phyloP scores from a whole-genome alignment of 1,140 invertebrate genomes.

The Prorops nasuta region DNA sequence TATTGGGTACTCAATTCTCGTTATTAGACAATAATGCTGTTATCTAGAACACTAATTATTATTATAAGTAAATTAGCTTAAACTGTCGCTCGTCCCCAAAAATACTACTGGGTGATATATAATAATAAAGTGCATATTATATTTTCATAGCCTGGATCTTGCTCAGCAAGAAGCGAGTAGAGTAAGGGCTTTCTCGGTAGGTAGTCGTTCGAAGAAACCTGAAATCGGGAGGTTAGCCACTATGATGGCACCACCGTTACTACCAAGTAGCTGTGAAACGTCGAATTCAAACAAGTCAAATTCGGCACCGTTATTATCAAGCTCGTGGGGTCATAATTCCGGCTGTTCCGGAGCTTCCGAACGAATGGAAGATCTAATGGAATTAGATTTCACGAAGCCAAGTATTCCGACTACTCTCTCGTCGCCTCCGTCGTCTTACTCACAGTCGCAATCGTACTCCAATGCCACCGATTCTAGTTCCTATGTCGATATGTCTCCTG shows the following conservation, averaged over 20 bases:
- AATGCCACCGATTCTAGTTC: constrained; percentile 56
- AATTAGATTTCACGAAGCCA: constrained; percentile 71
- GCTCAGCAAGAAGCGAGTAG: constrained; percentile 52
- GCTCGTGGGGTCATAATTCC: constrained; percentile 62
- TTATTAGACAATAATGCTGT: constrained; percentile 1
- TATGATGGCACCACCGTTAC: constrained; percentile 62
- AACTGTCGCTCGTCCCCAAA: too few species aligned
- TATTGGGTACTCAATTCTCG: background rate
- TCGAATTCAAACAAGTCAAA: constrained; percentile 50
- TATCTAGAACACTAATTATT: background rate
- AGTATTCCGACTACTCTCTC: constrained; percentile 39
- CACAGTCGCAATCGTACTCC: constrained; percentile 42
- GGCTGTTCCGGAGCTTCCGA: constrained; percentile 53
- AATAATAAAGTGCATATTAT: background rate
- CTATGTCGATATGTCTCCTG: constrained; percentile 62
- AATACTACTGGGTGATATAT: background rate
- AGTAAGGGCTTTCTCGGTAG: constrained; percentile 70
- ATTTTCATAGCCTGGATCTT: constrained; percentile 44
- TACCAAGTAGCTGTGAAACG: constrained; percentile 41
- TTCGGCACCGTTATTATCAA: constrained; percentile 50
- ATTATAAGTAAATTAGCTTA: too few species aligned
- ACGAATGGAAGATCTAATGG: constrained; percentile 76
- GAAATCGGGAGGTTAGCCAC: constrained; percentile 46
- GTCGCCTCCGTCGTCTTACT: constrained; percentile 42
- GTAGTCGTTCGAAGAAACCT: constrained; percentile 62